These are phyloP conservation scores for Vulpes ferrilata DNA, from an alignment of 2,113 vertebrate genomes.

Conservation along the genomic window DNA sequence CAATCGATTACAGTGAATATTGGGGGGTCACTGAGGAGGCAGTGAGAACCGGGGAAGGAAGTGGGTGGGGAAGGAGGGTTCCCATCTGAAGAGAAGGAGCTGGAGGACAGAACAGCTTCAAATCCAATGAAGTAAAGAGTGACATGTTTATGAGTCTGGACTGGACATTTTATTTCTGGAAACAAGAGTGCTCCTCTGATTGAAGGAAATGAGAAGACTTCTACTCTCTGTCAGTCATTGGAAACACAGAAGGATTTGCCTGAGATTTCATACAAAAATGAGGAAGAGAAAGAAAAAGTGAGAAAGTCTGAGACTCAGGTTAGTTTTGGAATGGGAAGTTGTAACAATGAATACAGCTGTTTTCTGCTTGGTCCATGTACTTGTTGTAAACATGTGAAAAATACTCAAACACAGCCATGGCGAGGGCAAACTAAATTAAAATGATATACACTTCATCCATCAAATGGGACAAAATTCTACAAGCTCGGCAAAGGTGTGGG, in stretches of 20 bases:
- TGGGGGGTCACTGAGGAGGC: background rate
- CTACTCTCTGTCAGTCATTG: background rate
- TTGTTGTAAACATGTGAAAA: background rate
- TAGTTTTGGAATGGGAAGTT: background rate
- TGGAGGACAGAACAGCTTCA: background rate
- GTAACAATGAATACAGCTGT: background rate
- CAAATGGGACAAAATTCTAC: background rate
- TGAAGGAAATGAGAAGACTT: background rate
- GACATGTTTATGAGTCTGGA: background rate
- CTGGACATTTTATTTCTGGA: background rate
- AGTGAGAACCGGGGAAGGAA: too few species aligned
- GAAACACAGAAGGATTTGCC: background rate
- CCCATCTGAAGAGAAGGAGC: background rate
- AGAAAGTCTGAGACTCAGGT: background rate
- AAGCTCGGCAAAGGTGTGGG: background rate
- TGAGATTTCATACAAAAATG: background rate
- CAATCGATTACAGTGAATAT: background rate
- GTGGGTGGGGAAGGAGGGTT: fast-evolving
- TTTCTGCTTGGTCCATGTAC: background rate
- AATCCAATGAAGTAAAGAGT: background rate
- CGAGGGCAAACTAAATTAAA: background rate
- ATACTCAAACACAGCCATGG: background rate
- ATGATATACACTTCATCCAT: background rate
- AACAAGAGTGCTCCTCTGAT: background rate
- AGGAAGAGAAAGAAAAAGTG: background rate